A percentile compares a stretch with the other conserved stretches of the same genome.
phyloP scores from a whole-genome alignment of 2,113 vertebrate genomes.

The Pangasianodon hypophthalmus region DNA sequence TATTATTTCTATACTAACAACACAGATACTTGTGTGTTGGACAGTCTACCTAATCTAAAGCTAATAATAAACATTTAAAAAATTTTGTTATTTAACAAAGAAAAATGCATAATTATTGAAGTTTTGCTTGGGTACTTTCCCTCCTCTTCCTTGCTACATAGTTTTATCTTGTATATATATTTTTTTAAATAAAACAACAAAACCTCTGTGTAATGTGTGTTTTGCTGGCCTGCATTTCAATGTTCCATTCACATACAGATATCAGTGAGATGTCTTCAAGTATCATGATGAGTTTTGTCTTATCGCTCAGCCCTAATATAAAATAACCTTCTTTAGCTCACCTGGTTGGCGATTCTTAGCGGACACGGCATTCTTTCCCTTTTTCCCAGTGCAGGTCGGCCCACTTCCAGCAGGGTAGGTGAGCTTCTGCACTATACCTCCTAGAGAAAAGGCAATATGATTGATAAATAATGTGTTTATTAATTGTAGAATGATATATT shows the following conservation, averaged over 20 bases:
- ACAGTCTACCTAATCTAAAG: background rate
- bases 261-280: background rate
- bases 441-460: constrained; percentile 61
- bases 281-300: too few relatives aligned
- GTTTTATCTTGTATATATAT: too few relatives aligned
- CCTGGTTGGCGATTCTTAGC: background rate
- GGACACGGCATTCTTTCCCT: constrained; percentile 6
- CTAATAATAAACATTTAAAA: too few relatives aligned
- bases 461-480: background rate
- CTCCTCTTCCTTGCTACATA: too few relatives aligned
- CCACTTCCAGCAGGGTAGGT: constrained; percentile 75
- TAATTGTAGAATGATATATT: background rate
- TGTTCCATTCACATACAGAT: too few relatives aligned
- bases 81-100: too few relatives aligned
- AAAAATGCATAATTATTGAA: too few relatives aligned
- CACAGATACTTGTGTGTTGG: background rate
- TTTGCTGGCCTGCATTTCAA: too few relatives aligned
- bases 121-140: too few relatives aligned
- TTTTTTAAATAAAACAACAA: too few relatives aligned
- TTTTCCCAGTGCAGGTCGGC: constrained; percentile 68
- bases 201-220: too few relatives aligned
- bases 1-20: background rate
- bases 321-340: constrained; percentile 40
- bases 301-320: background rate
- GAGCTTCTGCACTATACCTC: constrained; percentile 82